Evolutionary conservation across 1,140 invertebrate genomes (phyloP), one percentile per base, ranked within the genome.

Genomic region (Gonioctena quinquepunctata): DNA sequence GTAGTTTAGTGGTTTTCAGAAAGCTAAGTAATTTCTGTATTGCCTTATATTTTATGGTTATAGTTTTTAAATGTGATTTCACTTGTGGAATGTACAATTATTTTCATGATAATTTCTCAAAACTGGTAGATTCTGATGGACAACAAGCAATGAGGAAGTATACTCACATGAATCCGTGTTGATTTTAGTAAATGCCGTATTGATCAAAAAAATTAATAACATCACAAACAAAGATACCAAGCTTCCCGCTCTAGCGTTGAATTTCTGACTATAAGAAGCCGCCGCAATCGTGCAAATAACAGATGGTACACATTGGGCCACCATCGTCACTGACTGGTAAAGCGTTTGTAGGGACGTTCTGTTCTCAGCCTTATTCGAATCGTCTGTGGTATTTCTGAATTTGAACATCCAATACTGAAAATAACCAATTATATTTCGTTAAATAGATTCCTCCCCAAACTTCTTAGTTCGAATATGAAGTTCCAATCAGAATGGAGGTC

Each of bases 371-470:
- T 16, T n/a, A 18, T 23, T 0, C n/a, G 0, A n/a, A 25, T 3
- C 13, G 23, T 3, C 5, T 2, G 22, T 60, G 11, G n/a, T n/a
- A 16, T 28, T 60, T 28, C 57, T 60, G 25, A 60, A 60, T 25
- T 60, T 60, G n/a, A 16, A 60, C 22, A 60, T 26, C 57, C 57
- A 60, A 60, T 60, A 60, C 57, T 60, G 16, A 28, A 60, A 28
- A 54, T 54, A 18, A 23, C 6, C n/a, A n/a, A n/a, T n/a, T n/a
- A n/a, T n/a, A n/a, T n/a, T n/a, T n/a, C n/a, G n/a, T n/a, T n/a
- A n/a, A n/a, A n/a, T n/a, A n/a, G n/a, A n/a, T n/a, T n/a, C n/a
- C n/a, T n/a, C n/a, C n/a, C n/a, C n/a, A n/a, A n/a, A n/a, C n/a
- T n/a, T n/a, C n/a, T n/a, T n/a, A n/a, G n/a, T n/a, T n/a, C n/a